Conservation (phyloP, 2,797 vertebrate genomes). For the Neosilurus mollespiculum region DNA sequence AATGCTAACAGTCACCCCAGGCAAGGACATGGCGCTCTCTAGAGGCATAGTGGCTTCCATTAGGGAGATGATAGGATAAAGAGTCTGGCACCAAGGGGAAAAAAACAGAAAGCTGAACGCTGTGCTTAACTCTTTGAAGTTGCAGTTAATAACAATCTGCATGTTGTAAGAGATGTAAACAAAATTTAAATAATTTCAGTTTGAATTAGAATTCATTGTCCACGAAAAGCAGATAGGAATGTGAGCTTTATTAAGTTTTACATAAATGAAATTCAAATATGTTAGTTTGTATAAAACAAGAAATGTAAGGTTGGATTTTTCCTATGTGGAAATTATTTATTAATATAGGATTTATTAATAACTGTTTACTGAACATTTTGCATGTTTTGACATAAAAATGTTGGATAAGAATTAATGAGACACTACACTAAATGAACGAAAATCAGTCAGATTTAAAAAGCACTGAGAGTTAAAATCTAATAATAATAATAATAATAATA, state of each 20-base stretch:
- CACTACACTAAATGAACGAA: background rate
- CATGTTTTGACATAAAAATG: background rate
- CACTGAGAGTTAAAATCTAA: background rate
- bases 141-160: background rate
- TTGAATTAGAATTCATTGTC: background rate
- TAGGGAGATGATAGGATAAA: constrained; percentile 32
- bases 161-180: background rate
- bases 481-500: no score
- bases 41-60: constrained; percentile 31
- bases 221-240: background rate
- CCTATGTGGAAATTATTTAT: background rate
- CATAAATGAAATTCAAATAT: background rate
- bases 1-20: constrained; percentile 46
- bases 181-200: background rate
- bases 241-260: background rate
- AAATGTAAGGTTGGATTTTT: background rate
- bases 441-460: background rate
- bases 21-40: constrained; percentile 46
- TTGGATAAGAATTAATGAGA: background rate
- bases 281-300: background rate
- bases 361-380: background rate
- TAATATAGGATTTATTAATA: background rate
- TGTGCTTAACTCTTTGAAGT: background rate
- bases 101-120: background rate
- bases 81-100: constrained; percentile 18